Evolutionary conservation across 1,140 invertebrate species (phyloP).

Genomic region (Capitella teleta): DNA sequence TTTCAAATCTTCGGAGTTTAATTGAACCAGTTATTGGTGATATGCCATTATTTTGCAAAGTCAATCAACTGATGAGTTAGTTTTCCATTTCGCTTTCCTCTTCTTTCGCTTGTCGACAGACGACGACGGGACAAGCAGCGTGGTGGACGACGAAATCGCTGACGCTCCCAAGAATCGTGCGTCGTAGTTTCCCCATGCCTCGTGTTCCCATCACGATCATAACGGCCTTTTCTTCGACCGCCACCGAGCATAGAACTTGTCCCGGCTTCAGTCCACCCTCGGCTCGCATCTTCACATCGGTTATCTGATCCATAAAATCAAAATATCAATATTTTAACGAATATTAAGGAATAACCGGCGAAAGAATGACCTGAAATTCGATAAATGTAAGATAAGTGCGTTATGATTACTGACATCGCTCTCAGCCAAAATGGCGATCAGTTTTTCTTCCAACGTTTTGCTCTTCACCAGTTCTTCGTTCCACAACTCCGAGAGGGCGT

Average conservation of each 20-base stretch:
- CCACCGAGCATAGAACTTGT: constrained; percentile 8
- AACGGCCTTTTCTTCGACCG: constrained; percentile 11
- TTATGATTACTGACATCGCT: not conserved
- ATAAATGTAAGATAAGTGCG: too few species aligned
- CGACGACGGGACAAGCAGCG: constrained; percentile 12
- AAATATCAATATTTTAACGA: too few species aligned
- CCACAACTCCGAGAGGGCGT: constrained; percentile 8
- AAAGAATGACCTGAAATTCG: too few species aligned
- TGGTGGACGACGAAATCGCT: constrained; percentile 12
- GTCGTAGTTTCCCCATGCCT: constrained; percentile 11
- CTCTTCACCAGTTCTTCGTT: constrained; percentile 5
- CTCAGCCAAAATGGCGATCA: not conserved
- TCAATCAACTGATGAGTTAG: too few species aligned
- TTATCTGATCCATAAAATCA: too few species aligned
- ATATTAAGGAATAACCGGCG: too few species aligned
- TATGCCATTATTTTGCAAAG: too few species aligned
- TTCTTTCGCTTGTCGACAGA: constrained; percentile 7
- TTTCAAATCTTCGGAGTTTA: too few species aligned
- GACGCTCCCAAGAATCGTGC: constrained; percentile 12
- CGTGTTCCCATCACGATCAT: constrained; percentile 12
- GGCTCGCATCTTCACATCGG: constrained; percentile 3
- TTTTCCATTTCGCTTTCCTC: too few species aligned
- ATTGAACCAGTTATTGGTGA: too few species aligned
- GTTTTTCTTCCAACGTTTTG: not conserved
- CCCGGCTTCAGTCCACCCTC: constrained; percentile 7